Conservation (phyloP, 2,888 invertebrate genomes). For the Patella caerulea region DNA sequence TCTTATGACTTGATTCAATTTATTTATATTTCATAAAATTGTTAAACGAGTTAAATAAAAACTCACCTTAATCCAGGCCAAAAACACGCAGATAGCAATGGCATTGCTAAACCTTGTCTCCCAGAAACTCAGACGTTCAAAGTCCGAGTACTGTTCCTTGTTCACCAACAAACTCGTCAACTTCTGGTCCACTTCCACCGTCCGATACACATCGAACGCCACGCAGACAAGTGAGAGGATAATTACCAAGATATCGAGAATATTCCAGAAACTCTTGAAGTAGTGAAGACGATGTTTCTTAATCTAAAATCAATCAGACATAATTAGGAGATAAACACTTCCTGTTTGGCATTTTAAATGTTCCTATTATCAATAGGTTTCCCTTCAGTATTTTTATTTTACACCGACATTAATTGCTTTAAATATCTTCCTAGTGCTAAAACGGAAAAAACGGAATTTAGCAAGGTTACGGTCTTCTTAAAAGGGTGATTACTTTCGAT, state of each 20-base stretch:
- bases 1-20: too few relatives aligned
- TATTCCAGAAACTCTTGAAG: constrained; percentile 78
- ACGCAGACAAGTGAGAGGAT: constrained; percentile 73
- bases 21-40: too few relatives aligned
- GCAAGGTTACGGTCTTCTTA: too few relatives aligned
- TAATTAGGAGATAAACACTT: too few relatives aligned
- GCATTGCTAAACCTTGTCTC: constrained; percentile 77
- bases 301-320: constrained; percentile 62
- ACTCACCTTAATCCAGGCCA: constrained; percentile 79
- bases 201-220: constrained; percentile 74
- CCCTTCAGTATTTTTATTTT: too few relatives aligned
- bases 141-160: constrained; percentile 74
- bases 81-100: constrained; percentile 78
- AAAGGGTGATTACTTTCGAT: too few relatives aligned
- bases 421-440: too few relatives aligned
- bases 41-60: too few relatives aligned
- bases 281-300: constrained; percentile 72
- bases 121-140: constrained; percentile 77
- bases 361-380: too few relatives aligned
- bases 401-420: too few relatives aligned
- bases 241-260: constrained; percentile 78
- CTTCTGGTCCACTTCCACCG: constrained; percentile 69
- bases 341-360: too few relatives aligned
- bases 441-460: too few relatives aligned
- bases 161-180: constrained; percentile 71